Conservation (phyloP, 1,140 invertebrate genomes). For the Polypedilum pembai region DNA sequence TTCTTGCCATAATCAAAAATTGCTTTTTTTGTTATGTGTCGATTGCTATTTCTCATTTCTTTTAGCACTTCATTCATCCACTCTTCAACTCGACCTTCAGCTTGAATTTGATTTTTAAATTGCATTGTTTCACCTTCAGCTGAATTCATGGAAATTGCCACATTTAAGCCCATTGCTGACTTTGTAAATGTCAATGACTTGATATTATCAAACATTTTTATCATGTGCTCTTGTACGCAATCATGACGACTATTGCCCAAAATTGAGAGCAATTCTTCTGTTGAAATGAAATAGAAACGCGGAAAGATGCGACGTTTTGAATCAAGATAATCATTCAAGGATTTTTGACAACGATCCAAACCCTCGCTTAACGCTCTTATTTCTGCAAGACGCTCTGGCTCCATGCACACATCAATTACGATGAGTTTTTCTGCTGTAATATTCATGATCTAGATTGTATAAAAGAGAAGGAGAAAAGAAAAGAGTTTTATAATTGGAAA, state of each 20-base stretch:
- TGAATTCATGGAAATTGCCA: constrained; percentile 74
- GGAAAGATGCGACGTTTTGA: constrained; percentile 79
- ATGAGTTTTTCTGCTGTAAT: constrained; percentile 68
- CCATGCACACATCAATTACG: constrained; percentile 68
- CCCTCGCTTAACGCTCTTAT: constrained; percentile 63
- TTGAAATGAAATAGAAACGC: constrained; percentile 87
- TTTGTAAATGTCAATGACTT: constrained; percentile 58
- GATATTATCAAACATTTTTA: constrained; percentile 93
- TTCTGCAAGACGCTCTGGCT: constrained; percentile 62
- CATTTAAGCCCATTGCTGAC: constrained; percentile 53
- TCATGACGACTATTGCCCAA: constrained; percentile 72
- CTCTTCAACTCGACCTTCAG: constrained; percentile 70
- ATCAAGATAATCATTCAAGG: constrained; percentile 80
- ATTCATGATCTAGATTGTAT: constrained; percentile 60
- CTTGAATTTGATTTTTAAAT: constrained; percentile 53
- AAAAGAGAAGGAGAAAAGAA: constrained; percentile 22
- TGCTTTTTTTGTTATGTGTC: constrained; percentile 79
- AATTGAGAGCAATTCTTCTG: constrained; percentile 82
- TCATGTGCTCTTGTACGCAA: constrained; percentile 83
- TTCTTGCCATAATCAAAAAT: constrained; percentile 75
- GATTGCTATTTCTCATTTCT: constrained; percentile 78
- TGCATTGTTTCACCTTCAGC: constrained; percentile 81
- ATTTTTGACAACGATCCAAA: constrained; percentile 84
- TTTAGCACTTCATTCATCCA: constrained; percentile 80
- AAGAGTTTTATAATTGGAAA: neutral